These are phyloP conservation scores for Propithecus perrieri DNA, from an alignment of 2,797 vertebrate species.

Conservation along the genomic window DNA sequence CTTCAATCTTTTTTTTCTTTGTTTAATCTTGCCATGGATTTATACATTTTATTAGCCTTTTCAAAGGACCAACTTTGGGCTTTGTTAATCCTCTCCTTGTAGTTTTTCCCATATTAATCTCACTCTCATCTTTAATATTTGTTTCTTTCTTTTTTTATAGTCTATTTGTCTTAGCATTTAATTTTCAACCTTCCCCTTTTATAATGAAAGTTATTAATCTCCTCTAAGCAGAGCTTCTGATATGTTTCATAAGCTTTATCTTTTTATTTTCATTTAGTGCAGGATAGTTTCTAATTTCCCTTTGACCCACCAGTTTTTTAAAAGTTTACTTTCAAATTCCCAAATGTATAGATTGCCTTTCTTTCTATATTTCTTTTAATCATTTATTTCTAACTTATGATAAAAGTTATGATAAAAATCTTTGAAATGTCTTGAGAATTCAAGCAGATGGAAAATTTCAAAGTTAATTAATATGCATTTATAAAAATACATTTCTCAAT, in stretches of 20 bases:
- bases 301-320: neutral
- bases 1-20: neutral
- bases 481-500: neutral
- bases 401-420: neutral
- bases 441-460: neutral
- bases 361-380: neutral
- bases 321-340: neutral
- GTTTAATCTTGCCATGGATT: neutral
- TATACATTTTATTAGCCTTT: neutral
- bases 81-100: neutral
- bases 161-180: neutral
- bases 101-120: neutral
- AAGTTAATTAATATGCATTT: neutral
- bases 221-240: neutral
- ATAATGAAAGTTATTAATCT: neutral
- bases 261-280: neutral
- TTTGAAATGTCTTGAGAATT: neutral
- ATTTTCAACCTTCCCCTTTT: neutral
- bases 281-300: neutral
- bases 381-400: neutral
- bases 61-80: neutral
- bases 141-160: neutral
- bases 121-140: neutral
- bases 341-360: neutral
- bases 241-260: neutral